These are phyloP conservation scores for Zoroaster sp. DNA, from an alignment of 53 echinoderm and acorn worm species.

Conservation along the genomic window DNA sequence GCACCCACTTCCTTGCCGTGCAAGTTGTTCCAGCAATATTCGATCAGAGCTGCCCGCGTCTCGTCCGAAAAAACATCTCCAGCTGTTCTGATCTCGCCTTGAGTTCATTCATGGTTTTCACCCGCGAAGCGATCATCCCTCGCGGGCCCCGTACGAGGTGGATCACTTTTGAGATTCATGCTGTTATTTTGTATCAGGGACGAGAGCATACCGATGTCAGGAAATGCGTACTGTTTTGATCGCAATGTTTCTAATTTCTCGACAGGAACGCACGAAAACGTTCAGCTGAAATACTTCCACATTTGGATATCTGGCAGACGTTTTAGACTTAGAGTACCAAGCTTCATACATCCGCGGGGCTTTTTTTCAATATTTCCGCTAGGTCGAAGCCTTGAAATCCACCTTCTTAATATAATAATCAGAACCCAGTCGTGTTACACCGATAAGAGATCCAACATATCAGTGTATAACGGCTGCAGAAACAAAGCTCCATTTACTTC, in stretches of 20 bases:
- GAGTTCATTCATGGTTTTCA: constrained; percentile 39
- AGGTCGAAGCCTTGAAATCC: not conserved
- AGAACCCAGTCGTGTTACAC: constrained; percentile 69
- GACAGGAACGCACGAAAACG: constrained; percentile 46
- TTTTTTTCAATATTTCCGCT: not conserved
- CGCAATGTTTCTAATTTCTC: constrained; percentile 40
- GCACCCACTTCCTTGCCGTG: constrained; percentile 1
- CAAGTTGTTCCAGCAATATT: constrained; percentile 1
- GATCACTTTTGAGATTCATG: constrained; percentile 76
- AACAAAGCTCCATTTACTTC: not conserved
- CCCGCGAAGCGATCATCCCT: constrained; percentile 80
- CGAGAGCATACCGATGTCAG: constrained; percentile 68
- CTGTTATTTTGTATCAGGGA: constrained; percentile 54
- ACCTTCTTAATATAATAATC: constrained; percentile 56
- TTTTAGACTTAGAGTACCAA: not conserved
- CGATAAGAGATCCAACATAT: constrained; percentile 63
- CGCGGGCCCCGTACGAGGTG: constrained; percentile 89
- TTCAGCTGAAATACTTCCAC: not conserved
- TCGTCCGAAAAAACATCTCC: constrained; percentile 3
- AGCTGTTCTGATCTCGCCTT: not conserved
- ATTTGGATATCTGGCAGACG: not conserved
- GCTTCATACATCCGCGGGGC: not conserved
- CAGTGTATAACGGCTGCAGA: constrained; percentile 51
- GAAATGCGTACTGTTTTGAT: constrained; percentile 83
- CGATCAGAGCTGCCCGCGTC: not conserved